Conservation (phyloP, 1,140 invertebrate genomes). For the Triops longicaudatus region DNA sequence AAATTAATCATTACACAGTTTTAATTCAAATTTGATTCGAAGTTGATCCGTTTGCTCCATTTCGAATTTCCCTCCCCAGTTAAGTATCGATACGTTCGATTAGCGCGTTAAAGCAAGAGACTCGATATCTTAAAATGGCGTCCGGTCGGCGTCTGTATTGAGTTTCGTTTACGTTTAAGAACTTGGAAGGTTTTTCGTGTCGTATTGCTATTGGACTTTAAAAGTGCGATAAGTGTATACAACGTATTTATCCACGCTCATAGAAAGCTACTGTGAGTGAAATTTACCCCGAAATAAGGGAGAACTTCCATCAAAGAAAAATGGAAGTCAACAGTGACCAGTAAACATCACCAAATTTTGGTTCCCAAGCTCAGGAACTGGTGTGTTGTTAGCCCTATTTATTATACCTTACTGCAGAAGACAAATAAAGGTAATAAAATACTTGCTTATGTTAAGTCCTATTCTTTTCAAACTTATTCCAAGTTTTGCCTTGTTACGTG, state of each 20-base stretch:
- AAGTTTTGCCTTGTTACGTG: too few species aligned
- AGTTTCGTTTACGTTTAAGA: not conserved
- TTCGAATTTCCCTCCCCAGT: not conserved
- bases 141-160: constrained; percentile 10
- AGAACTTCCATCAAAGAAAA: not conserved
- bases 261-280: not conserved
- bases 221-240: not conserved
- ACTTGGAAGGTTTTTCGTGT: not conserved
- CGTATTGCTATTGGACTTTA: not conserved
- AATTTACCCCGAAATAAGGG: not conserved
- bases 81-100: not conserved
- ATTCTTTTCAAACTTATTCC: not conserved
- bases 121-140: constrained; percentile 6
- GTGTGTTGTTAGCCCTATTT: not conserved
- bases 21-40: too few species aligned
- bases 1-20: too few species aligned
- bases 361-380: not conserved
- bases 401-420: not conserved
- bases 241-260: not conserved
- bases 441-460: not conserved
- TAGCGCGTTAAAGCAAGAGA: not conserved
- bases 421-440: not conserved
- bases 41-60: too few species aligned
- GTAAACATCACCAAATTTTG: constrained; percentile 3
- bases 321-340: not conserved